phyloP scores from a whole-genome alignment of 2,113 vertebrate species.

The Chaetops frenatus region DNA sequence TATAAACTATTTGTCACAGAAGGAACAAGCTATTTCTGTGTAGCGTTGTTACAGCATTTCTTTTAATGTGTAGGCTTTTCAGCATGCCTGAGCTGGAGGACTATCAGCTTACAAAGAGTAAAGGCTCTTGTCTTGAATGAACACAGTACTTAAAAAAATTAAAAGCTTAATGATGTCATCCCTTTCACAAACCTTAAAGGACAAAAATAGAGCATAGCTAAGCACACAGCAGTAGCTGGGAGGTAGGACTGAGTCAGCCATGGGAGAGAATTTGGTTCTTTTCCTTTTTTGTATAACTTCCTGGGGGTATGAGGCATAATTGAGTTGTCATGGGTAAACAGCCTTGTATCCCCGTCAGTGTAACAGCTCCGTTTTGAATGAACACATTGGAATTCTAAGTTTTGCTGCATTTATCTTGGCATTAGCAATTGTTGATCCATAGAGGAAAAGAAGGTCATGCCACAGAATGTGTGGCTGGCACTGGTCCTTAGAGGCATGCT shows the following conservation, averaged over 20 bases:
- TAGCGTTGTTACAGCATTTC: neutral
- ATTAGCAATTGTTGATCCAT: neutral
- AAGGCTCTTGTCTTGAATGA: conserved; percentile 16
- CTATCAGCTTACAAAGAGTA: neutral
- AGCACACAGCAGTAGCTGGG: neutral
- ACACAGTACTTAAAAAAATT: neutral
- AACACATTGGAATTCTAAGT: neutral
- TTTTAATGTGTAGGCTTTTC: neutral
- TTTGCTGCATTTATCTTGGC: neutral
- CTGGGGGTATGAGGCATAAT: neutral
- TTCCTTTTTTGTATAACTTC: conserved; percentile 39
- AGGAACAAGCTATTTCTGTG: neutral
- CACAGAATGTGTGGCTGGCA: neutral
- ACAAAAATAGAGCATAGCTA: conserved; percentile 40
- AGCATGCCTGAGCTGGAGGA: neutral
- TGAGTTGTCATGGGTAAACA: neutral
- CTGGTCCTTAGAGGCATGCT: neutral
- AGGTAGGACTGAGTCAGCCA: conserved; percentile 3
- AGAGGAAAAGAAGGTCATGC: neutral
- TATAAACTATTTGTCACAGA: neutral
- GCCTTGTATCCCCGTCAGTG: neutral
- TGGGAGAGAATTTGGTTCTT: neutral
- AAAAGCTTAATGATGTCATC: conserved; percentile 22
- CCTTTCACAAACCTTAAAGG: neutral
- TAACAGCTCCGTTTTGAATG: neutral